A percentile compares a stretch with the other conserved stretches of the same genome.
Conservation (phyloP, 2,113 vertebrate species). For the Ceuthmochares aereus region DNA sequence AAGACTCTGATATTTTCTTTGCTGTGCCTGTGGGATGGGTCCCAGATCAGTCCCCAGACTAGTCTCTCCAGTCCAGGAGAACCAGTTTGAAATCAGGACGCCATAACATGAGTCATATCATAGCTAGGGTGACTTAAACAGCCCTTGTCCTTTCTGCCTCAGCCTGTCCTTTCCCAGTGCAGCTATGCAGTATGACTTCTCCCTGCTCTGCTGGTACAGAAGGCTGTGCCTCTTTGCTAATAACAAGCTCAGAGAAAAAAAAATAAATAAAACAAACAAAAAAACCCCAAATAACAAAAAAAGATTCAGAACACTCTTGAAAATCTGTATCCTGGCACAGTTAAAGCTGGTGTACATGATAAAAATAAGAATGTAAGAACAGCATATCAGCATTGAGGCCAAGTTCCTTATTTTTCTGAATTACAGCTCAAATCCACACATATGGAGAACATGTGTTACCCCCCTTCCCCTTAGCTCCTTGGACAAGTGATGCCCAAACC, state of each 20-base stretch:
- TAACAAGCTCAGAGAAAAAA: neutral
- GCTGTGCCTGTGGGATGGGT: neutral
- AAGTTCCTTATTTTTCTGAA: neutral
- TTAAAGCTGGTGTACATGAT: neutral
- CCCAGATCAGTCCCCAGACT: neutral
- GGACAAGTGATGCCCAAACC: neutral
- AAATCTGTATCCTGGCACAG: neutral
- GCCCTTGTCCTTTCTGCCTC: neutral
- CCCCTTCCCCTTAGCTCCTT: neutral
- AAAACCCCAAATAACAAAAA: neutral
- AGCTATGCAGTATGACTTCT: rapidly evolving
- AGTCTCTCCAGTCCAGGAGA: neutral
- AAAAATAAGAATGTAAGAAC: neutral
- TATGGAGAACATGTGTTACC: neutral
- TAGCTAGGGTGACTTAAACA: neutral
- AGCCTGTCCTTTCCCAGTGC: rapidly evolving
- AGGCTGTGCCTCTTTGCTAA: neutral
- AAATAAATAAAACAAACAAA: neutral
- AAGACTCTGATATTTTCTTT: neutral
- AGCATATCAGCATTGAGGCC: neutral
- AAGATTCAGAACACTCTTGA: neutral
- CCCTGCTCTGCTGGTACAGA: neutral
- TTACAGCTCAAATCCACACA: neutral
- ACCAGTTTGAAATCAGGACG: neutral
- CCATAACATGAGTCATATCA: neutral